phyloP scores from a whole-genome alignment of 2,113 vertebrate genomes.

The Nanorana parkeri region DNA sequence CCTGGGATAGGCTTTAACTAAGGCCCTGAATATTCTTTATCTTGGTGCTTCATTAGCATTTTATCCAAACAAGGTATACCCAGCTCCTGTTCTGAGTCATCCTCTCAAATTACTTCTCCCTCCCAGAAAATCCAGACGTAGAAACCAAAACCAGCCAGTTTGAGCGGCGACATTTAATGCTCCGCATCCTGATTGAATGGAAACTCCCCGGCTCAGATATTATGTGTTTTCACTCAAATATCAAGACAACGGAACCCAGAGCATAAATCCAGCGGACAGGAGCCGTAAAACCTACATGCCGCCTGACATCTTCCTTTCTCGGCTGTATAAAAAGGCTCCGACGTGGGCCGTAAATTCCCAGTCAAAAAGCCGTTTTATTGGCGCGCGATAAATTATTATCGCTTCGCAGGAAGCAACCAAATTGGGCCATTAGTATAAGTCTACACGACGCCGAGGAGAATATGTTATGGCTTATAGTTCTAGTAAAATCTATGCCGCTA shows the following conservation, averaged over 20 bases:
- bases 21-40: no score
- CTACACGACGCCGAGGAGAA: neutral
- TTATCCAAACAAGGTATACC: neutral
- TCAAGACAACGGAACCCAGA: constrained; percentile 61
- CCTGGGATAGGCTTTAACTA: no score
- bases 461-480: neutral
- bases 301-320: constrained; percentile 69
- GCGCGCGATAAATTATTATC: constrained; percentile 69
- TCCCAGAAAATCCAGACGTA: constrained; percentile 5
- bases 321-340: constrained; percentile 67
- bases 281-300: constrained; percentile 73
- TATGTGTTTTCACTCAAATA: constrained; percentile 61
- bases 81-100: neutral
- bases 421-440: neutral
- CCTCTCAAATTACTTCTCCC: neutral
- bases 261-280: constrained; percentile 69
- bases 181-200: constrained; percentile 53
- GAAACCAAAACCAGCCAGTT: neutral
- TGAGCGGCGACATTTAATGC: constrained; percentile 46
- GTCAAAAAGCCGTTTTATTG: constrained; percentile 69
- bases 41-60: neutral
- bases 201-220: constrained; percentile 58
- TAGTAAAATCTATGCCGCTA: neutral
- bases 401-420: neutral
- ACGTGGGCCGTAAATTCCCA: constrained; percentile 71